Base-by-base conservation (phyloP, 2,888 invertebrate genomes). In the Campoletis raptor region DNA sequence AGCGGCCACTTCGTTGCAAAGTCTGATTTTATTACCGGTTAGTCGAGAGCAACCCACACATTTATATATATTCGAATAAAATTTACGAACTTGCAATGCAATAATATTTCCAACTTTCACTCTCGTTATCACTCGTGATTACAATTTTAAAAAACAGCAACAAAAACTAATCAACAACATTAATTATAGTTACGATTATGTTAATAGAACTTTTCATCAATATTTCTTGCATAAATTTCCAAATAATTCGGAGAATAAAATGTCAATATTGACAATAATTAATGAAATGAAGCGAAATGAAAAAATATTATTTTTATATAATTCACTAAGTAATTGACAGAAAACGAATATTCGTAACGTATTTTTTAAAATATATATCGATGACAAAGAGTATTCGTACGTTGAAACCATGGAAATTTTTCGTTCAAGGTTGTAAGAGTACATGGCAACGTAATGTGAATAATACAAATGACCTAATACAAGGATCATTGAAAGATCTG, bases 21-120 rank as follows among this genome's bases (percentile, higher is more conserved):
- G 6, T 45, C 15, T 15, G 69, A 70, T 70, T 70, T 45, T 30
- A 10, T 70, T 45, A 48, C 70, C 70, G 70, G 70, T 70, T 70
- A 24, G 15, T 45, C 30, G 8, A 48, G 45, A 48, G 45, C 70
- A 9, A 30, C 45, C 30, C 24, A 45, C 30, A 18, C 24, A 21
- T 18, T 30, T 8, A 21, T 48, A 12, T 57, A 24, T 6, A 24
- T 30, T 57, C 45, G 15, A 45, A 69, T 45, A 21, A 45, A 40
- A 42, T 42, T 7, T 24, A 57, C 70, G 9, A 48, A 48, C 45
- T 30, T 10, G 69, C 42, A 21, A 45, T 42, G 42, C 45, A 18
- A 42, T 7, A 8, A 70, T 24, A 24, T 15, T 70, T 69, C 6
- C 69, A 7, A 45, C 70, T 70, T 70, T 45, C 18, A 70, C 70